phyloP scores from a whole-genome alignment of 2,797 vertebrate genomes.

The Acridotheres tristis region DNA sequence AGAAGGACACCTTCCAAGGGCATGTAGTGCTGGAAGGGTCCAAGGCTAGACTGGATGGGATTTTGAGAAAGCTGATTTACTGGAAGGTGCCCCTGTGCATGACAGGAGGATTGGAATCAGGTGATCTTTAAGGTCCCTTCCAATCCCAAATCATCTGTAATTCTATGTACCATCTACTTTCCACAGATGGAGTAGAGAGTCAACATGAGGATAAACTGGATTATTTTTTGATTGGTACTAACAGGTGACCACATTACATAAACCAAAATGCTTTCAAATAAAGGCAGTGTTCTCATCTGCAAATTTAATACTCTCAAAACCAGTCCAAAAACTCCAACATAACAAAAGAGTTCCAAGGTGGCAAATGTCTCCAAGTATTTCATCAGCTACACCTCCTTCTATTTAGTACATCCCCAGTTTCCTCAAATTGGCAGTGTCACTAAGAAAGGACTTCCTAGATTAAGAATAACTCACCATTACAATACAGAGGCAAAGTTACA shows the following conservation, averaged over 20 bases:
- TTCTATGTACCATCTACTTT: rapidly evolving
- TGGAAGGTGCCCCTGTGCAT: not conserved
- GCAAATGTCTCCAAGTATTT: not conserved
- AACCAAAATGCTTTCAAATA: not conserved
- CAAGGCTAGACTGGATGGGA: not conserved
- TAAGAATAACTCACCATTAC: not conserved
- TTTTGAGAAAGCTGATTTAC: not conserved
- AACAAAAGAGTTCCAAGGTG: not conserved
- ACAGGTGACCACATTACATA: not conserved
- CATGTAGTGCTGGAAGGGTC: not conserved
- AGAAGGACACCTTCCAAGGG: no score
- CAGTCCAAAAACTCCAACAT: not conserved
- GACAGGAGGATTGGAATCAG: not conserved
- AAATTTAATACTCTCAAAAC: not conserved
- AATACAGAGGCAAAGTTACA: not conserved
- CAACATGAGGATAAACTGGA: not conserved
- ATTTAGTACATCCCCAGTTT: not conserved
- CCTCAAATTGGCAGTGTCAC: not conserved
- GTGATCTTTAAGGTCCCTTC: not conserved
- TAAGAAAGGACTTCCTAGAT: not conserved
- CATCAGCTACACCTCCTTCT: not conserved
- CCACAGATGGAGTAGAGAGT: not conserved
- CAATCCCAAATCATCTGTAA: no score
- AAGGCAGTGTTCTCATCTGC: not conserved
- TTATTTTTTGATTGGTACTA: not conserved